These are phyloP conservation scores for Ferdinandea cuprea DNA, from an alignment of 2,888 invertebrate genomes.

Conservation along the genomic window DNA sequence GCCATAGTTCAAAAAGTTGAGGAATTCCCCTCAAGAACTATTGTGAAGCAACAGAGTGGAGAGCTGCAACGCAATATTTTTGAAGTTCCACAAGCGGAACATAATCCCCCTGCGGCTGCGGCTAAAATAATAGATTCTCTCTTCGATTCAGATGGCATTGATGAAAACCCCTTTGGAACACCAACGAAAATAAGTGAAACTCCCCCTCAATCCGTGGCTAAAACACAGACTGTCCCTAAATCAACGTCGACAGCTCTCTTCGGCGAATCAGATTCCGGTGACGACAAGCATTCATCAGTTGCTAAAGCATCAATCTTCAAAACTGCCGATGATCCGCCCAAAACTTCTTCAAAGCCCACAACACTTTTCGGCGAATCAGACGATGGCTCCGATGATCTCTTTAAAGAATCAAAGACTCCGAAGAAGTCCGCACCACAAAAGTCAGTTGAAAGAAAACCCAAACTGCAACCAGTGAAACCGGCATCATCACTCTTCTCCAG, in stretches of 20 bases:
- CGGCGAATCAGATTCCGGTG: not conserved
- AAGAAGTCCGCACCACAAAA: slow-evolving; percentile 36
- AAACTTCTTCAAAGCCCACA: slow-evolving; percentile 8
- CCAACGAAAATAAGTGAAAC: slow-evolving; percentile 18
- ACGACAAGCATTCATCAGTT: not conserved
- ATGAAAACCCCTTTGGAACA: slow-evolving; percentile 53
- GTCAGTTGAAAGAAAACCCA: slow-evolving; percentile 14
- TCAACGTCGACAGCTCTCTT: not conserved
- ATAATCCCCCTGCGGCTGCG: not conserved
- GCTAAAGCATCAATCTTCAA: slow-evolving; percentile 3
- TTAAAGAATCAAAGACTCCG: slow-evolving; percentile 15
- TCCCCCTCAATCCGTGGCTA: not conserved
- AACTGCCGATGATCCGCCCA: not conserved
- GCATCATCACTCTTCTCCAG: slow-evolving; percentile 58
- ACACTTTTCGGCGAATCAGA: slow-evolving; percentile 58
- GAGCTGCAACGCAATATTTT: too few species aligned
- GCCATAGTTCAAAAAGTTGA: not conserved
- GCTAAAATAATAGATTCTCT: slow-evolving; percentile 44
- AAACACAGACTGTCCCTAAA: not conserved
- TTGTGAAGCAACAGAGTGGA: not conserved
- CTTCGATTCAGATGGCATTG: slow-evolving; percentile 44
- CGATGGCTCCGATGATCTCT: slow-evolving; percentile 63
- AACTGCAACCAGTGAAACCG: slow-evolving; percentile 22
- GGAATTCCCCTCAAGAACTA: not conserved
- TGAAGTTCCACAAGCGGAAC: too few species aligned